phyloP scores from a whole-genome alignment of 2,113 vertebrate genomes.

The Oncorhynchus tshawytscha region DNA sequence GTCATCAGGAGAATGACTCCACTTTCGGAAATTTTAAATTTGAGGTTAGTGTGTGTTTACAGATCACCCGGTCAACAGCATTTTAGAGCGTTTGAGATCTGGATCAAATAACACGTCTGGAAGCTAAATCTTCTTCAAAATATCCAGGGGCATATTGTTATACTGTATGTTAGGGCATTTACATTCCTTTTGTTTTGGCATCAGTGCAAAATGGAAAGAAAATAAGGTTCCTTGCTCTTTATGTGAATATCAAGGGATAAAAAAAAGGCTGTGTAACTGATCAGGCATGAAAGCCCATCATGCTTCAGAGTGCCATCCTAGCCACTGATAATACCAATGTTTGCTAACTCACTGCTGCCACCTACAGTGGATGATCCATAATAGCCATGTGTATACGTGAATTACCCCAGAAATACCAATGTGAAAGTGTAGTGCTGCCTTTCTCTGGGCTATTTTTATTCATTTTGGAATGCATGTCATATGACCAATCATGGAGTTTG shows the following conservation, averaged over 20 bases:
- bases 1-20: conserved; percentile 32
- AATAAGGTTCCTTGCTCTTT: too few species aligned
- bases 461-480: neutral
- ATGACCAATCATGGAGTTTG: neutral
- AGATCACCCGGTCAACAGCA: neutral
- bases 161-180: too few species aligned
- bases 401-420: neutral
- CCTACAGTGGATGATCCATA: conserved; percentile 64
- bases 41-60: conserved; percentile 8
- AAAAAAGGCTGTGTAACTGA: neutral
- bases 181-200: neutral
- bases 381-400: conserved; percentile 2
- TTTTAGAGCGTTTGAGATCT: neutral
- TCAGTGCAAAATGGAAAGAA: neutral
- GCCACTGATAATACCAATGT: conserved; percentile 12
- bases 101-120: neutral
- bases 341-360: conserved; percentile 70
- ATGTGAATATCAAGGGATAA: neutral
- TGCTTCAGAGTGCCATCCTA: neutral
- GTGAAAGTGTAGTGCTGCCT: neutral
- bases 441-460: neutral
- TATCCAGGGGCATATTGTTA: too few species aligned
- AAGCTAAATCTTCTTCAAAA: neutral
- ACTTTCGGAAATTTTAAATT: neutral
- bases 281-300: neutral